Conservation (phyloP, 2,113 vertebrate species). For the Albula glossodonta region DNA sequence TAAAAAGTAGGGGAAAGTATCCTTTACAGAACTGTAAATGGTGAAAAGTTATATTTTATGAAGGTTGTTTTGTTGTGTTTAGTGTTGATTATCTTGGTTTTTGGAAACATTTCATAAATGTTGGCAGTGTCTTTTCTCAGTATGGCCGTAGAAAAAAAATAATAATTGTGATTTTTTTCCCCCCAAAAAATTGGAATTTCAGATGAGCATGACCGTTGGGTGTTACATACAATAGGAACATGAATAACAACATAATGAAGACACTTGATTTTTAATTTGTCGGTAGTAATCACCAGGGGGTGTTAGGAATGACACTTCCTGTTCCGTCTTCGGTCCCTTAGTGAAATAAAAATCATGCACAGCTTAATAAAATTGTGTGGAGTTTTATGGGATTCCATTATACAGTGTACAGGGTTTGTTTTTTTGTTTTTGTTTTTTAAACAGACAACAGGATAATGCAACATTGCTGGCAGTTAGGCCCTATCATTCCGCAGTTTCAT, state of each 20-base stretch:
- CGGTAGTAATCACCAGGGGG: constrained; percentile 61
- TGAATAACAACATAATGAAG: constrained; percentile 60
- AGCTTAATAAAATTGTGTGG: constrained; percentile 64
- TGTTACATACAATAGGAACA: constrained; percentile 70
- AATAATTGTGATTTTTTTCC: constrained; percentile 74
- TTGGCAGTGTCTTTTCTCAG: constrained; percentile 91
- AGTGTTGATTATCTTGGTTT: constrained; percentile 89
- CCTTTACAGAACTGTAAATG: constrained; percentile 87
- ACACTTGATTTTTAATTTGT: constrained; percentile 71
- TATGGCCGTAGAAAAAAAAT: constrained; percentile 88
- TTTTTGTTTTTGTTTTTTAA: constrained; percentile 57
- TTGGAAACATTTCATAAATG: constrained; percentile 88
- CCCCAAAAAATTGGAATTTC: constrained; percentile 65
- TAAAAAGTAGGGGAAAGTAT: constrained; percentile 82
- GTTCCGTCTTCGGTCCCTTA: constrained; percentile 65
- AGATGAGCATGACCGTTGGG: constrained; percentile 80
- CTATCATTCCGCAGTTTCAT: constrained; percentile 62
- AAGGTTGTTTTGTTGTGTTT: constrained; percentile 97
- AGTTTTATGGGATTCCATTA: constrained; percentile 75
- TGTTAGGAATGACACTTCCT: constrained; percentile 58
- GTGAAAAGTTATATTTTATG: constrained; percentile 94
- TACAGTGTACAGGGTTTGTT: constrained; percentile 75
- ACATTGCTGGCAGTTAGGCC: constrained; percentile 77
- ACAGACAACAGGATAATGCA: constrained; percentile 53
- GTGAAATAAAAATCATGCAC: constrained; percentile 61